Evolutionary conservation across 92 coral and sea anemone genomes (phyloP), one percentile per base, ranked within the genome.

Genomic region (Palythoa grandis): DNA sequence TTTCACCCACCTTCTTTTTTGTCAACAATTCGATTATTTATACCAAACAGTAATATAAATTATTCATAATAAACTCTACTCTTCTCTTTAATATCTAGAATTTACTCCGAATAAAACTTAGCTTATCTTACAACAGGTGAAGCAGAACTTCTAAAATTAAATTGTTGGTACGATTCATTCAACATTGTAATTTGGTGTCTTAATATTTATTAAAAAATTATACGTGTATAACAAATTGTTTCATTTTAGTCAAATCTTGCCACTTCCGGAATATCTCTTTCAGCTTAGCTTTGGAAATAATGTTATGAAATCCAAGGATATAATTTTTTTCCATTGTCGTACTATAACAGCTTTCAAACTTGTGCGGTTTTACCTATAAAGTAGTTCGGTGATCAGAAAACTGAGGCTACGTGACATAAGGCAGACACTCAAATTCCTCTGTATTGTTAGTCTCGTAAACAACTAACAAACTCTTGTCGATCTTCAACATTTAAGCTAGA

Each of bases 211-310:
- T 14, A 58, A 58, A 14, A 58, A 58, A 2, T 58, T 58, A 29
- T 29, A 11, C 65, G 5, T 58, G 16, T 58, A 58, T 61, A 78
- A 23, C 70, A 53, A 78, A 61, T 61, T 61, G 39, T 61, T 78
- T 37, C 37, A 24, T 61, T 78, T 38, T n/a, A 74, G 79, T 43
- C 58, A 22, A 74, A 38, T 6, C 38, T 38, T n/a, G 19, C 57
- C 72, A 65, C 73, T 80, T 80, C 85, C 85, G 72, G 73, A 63
- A 79, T 37, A 79, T 63, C 39, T 63, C 2, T 67, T 52, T 25
- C 9, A 14, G 5, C 25, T 12, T 10, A 16, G 67, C 82, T 76
- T 29, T 29, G 2, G 25, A 20, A 66, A 79, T 2, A 47, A 80
- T 39, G 17, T 24, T 50, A 47, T 66, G 57, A 23, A 79, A 43